Conservation (phyloP, 2,888 invertebrate species). For the Dromius quadrimaculatus region DNA sequence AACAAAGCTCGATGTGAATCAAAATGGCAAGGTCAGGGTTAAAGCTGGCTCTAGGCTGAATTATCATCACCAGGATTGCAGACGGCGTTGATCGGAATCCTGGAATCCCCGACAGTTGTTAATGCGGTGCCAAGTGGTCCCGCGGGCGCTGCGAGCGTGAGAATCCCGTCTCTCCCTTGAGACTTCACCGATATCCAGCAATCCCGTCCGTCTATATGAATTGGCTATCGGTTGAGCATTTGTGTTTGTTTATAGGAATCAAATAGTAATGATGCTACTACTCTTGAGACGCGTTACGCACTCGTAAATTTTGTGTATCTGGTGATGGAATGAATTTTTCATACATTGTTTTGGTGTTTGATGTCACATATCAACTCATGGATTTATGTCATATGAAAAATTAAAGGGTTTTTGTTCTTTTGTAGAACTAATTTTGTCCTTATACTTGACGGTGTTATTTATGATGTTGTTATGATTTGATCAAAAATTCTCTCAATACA, state of each 20-base stretch:
- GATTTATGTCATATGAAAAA: slow-evolving; percentile 37
- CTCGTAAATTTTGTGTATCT: slow-evolving; percentile 21
- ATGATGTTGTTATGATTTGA: too few species aligned
- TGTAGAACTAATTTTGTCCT: too few species aligned
- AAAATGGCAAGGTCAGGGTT: slow-evolving; percentile 21
- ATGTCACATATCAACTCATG: slow-evolving; percentile 25
- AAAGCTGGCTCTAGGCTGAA: slow-evolving; percentile 15
- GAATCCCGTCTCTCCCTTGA: slow-evolving; percentile 60
- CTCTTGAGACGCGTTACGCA: slow-evolving; percentile 9
- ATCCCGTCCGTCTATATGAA: slow-evolving; percentile 14
- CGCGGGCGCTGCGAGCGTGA: slow-evolving; percentile 61
- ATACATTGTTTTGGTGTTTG: slow-evolving; percentile 27
- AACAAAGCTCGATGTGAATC: not conserved
- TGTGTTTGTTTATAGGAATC: slow-evolving; percentile 48
- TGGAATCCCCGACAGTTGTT: slow-evolving; percentile 61
- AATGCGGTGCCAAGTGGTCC: slow-evolving; percentile 63
- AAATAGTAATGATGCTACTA: slow-evolving; percentile 50
- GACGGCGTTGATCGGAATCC: slow-evolving; percentile 58
- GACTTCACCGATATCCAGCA: slow-evolving; percentile 53
- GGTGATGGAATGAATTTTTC: slow-evolving; percentile 9
- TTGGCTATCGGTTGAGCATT: slow-evolving; percentile 21
- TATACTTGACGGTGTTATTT: too few species aligned
- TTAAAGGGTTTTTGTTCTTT: slow-evolving; percentile 13
- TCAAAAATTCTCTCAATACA: too few species aligned
- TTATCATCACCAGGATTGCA: slow-evolving; percentile 48